Evolutionary conservation across 2,888 invertebrate species (phyloP), one percentile per base, ranked within the genome.

Genomic region (Danaus chrysippus): DNA sequence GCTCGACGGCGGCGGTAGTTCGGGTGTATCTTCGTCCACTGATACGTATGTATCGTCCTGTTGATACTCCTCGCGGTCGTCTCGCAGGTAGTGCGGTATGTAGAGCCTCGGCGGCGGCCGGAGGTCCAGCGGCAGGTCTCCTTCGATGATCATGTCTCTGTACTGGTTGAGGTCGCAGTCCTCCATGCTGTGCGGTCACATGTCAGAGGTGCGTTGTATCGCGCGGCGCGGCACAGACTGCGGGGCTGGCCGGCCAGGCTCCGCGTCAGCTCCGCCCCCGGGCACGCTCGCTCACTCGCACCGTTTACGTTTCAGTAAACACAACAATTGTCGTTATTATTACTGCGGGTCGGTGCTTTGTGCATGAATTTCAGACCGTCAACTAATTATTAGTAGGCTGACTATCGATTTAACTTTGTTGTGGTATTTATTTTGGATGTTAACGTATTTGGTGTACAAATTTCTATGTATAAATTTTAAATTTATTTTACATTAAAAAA

Each of bases 271-370:
- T 34, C 23, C 23, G 23, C 23, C 23, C 23, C 23, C 23, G 23
- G 23, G 23, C 6, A 34, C 23, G 8, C 23, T 34, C 23, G 83
- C 82, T 77, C 75, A 73, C 72, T 69, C 67, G 71, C 81, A 74
- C 77, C 83, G 87, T 88, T 90, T 86, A 89, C 90, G 91, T 89
- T 86, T 86, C 90, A 89, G 86, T 90, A 89, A 91, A 90, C 91
- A 90, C 89, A 91, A 91, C 91, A 91, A 89, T 89, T 88, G 90
- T 86, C 88, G 88, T 91, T 91, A 91, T 91, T 91, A 91, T 91
- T 88, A 84, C 87, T 89, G 89, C 83, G 89, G 91, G 85, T 84
- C 89, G 86, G 84, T 82, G 88, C 90, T 91, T 90, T 90, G 90
- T 90, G 89, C 89, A 87, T 88, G 90, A 90, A 90, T 90, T 90